Evolutionary conservation across 1,140 invertebrate genomes (phyloP), one percentile per base, ranked within the genome.

Genomic region (Psilanteris sp.): DNA sequence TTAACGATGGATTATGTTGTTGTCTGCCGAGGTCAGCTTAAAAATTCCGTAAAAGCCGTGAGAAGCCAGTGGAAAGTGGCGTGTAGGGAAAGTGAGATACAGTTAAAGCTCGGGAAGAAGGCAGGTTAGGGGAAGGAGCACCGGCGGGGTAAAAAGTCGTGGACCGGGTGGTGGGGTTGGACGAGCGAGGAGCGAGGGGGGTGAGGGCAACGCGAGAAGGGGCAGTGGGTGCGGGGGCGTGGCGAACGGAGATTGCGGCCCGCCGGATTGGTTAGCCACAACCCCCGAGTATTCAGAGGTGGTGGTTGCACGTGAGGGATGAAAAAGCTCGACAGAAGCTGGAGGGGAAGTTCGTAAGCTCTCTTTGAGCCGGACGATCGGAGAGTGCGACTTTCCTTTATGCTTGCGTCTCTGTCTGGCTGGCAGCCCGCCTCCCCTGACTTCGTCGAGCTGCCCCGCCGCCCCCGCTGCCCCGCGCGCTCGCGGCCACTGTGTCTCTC

Each of bases 1-100:
- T 87, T 83, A 83, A 84, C 83, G 84, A 83, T 78, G 84, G 85
- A 87, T 88, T 87, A 88, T 87, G 80, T 76, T 82, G 81, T 86
- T 83, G 84, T 85, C 85, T 85, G 79, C 79, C 76, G 77, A 74
- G 76, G 79, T 82, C 82, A 83, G 81, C 81, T 83, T 79, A 85
- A 87, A 86, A 87, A 87, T 84, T 83, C 80, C 81, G 78, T 85
- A 81, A 88, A 86, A 86, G 83, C 82, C 81, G 75, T 66, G 80
- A 64, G 68, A 83, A 84, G 82, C 81, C 79, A 80, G 70, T 59
- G 39, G 43, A 62, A 77, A 71, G 64, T 78, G 66, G 68, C 39
- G 50, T 70, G 68, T 31, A 74, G 73, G 32, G 70, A 76, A 73
- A 74, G 68, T 68, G 59, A 67, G 64, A 68, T 27, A 62, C 37